A percentile compares a stretch with the other conserved stretches of the same genome.
Conservation (phyloP, 1,140 invertebrate genomes). For the Drosophila nasuta region DNA sequence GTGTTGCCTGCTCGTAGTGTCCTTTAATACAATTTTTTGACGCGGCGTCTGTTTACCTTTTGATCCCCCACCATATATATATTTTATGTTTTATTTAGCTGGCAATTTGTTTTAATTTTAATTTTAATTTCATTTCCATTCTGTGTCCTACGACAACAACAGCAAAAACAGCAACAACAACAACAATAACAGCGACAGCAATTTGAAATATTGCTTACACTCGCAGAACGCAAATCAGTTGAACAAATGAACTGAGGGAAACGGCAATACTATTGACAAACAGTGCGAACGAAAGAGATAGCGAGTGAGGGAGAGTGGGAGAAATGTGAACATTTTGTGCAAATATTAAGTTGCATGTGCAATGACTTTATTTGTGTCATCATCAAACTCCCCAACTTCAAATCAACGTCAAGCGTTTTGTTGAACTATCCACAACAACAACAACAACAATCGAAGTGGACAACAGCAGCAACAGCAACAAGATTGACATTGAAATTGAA, state of each 20-base stretch:
- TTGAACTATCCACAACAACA: slow-evolving; percentile 16
- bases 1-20: neutral
- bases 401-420: slow-evolving; percentile 20
- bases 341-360: slow-evolving; percentile 38
- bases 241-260: slow-evolving; percentile 1
- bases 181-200: neutral
- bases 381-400: slow-evolving; percentile 24
- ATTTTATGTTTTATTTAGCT: slow-evolving; percentile 51
- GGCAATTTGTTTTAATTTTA: slow-evolving; percentile 46
- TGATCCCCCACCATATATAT: neutral
- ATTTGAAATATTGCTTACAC: slow-evolving; percentile 1
- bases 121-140: slow-evolving; percentile 70
- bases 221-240: neutral
- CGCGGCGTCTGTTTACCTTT: slow-evolving; percentile 66
- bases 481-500: slow-evolving; percentile 31
- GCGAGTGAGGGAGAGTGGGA: neutral
- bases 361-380: slow-evolving; percentile 47
- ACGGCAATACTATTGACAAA: slow-evolving; percentile 1
- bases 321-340: slow-evolving; percentile 24
- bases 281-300: neutral
- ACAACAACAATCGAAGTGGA: no score
- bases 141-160: slow-evolving; percentile 1
- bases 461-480: slow-evolving; percentile 14
- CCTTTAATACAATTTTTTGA: slow-evolving; percentile 21
- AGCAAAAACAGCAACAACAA: slow-evolving; percentile 3